Evolutionary conservation across 2,113 vertebrate species (phyloP).

Genomic region (Turnix velox): DNA sequence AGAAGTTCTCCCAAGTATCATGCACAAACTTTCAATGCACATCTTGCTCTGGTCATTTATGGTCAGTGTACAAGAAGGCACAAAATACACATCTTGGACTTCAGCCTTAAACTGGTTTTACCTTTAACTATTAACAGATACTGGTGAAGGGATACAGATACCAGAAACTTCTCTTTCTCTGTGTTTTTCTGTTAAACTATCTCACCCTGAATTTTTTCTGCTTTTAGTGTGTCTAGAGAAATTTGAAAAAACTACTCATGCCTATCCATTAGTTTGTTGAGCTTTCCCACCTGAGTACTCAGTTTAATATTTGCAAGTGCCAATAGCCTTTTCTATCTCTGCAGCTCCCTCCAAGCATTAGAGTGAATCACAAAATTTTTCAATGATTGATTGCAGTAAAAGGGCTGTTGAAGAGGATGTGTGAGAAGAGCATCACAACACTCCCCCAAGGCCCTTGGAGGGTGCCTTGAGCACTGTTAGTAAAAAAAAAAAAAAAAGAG

Average conservation of each 20-base stretch:
- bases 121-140: neutral
- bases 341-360: conserved; percentile 34
- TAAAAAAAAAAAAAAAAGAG: conserved; percentile 42
- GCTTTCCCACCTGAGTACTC: neutral
- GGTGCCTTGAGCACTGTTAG: conserved; percentile 18
- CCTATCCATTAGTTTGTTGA: neutral
- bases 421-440: conserved; percentile 28
- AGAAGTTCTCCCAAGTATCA: neutral
- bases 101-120: neutral
- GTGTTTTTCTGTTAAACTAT: too few relatives aligned
- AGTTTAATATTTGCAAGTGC: conserved; percentile 34
- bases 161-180: too few relatives aligned
- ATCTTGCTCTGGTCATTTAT: neutral
- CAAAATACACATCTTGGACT: neutral
- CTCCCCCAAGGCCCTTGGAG: conserved; percentile 17
- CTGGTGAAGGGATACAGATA: neutral
- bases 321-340: conserved; percentile 27
- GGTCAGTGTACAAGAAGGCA: neutral
- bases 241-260: neutral
- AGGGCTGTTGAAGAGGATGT: conserved; percentile 19
- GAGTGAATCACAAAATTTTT: conserved; percentile 8
- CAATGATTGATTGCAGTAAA: conserved; percentile 37
- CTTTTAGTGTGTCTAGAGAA: neutral
- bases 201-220: neutral
- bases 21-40: neutral